Evolutionary conservation across 2,797 vertebrate species (phyloP), one percentile per base, ranked within the genome.

Genomic region (Clarias pachynema): DNA sequence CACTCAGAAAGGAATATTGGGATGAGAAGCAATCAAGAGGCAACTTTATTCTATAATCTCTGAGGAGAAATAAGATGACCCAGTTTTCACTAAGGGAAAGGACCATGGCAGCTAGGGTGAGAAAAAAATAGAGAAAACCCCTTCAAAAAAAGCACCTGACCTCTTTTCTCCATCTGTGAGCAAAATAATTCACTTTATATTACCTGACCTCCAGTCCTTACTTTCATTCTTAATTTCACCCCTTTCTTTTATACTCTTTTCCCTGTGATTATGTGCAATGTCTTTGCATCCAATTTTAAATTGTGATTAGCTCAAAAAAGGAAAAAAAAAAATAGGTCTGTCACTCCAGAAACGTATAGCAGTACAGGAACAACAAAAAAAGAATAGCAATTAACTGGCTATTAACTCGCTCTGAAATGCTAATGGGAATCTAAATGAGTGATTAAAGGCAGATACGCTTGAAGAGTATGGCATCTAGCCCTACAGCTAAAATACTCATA

Each of bases 81-180:
- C 63, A 90, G 82, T 88, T 90, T 79, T 83, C 74, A 82, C 85
- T 59, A 40, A 20, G 79, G 73, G 88, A 88, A 86, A 88, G 77
- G 78, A 85, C 88, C 89, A 82, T 65, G 84, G 57, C 16, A 86
- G 66, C 57, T 37, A 60, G 15, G 26, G 4, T 24, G 14, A 65
- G 57, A 37, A 24, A 73, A 84, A 88, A 81, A 79, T 40, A 74
- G 86, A 86, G 87, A 90, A 86, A 90, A 89, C 83, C 85, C 86
- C 81, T 77, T 69, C 14, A 62, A 83, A 63, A 15, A 63, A 82
- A 70, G 40, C 31, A 57, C 24, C 69, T 83, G 85, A 53, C 81
- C 85, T 83, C 63, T 40, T 86, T 86, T 86, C 72, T 60, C 70
- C 72, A 82, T 69, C 62, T 82, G 72, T 66, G 63, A 78, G 14